phyloP scores from a whole-genome alignment of 2,888 invertebrate species.

The Dyspetes luteomarginatus region DNA sequence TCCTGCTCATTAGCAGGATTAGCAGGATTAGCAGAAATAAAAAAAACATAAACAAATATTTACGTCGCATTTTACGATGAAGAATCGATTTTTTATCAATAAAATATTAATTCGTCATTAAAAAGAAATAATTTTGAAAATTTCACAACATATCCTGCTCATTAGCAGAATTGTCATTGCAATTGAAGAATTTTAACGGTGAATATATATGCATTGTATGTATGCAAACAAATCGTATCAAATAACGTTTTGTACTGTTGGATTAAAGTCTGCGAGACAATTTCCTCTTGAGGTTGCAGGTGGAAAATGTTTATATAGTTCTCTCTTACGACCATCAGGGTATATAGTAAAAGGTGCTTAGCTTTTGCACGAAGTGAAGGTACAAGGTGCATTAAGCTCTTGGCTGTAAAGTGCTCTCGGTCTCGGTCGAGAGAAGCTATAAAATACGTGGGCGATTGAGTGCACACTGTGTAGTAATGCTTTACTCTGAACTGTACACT shows the following conservation, averaged over 20 bases:
- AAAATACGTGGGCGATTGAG: conserved; percentile 61
- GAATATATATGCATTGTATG: too few relatives aligned
- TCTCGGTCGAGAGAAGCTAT: conserved; percentile 55
- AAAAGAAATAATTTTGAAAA: too few relatives aligned
- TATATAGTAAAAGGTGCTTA: conserved; percentile 48
- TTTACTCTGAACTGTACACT: conserved; percentile 12
- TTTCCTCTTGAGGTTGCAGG: conserved; percentile 45
- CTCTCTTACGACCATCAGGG: conserved; percentile 25
- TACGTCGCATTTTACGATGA: too few relatives aligned
- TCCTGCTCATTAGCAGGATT: too few relatives aligned
- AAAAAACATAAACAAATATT: too few relatives aligned
- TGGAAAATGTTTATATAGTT: conserved; percentile 53
- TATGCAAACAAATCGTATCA: not conserved
- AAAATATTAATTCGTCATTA: too few relatives aligned
- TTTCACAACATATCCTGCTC: too few relatives aligned
- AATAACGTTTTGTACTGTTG: not conserved
- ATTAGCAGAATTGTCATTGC: too few relatives aligned
- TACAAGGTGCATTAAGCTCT: conserved; percentile 49
- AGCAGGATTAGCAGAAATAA: too few relatives aligned
- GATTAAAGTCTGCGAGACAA: conserved; percentile 11
- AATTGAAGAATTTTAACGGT: too few relatives aligned
- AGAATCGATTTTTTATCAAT: too few relatives aligned
- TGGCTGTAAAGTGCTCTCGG: conserved; percentile 51
- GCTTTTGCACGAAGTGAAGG: conserved; percentile 34
- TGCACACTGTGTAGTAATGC: conserved; percentile 38